Evolutionary conservation across 2,113 vertebrate species (phyloP).

Genomic region (Tamias sibiricus): DNA sequence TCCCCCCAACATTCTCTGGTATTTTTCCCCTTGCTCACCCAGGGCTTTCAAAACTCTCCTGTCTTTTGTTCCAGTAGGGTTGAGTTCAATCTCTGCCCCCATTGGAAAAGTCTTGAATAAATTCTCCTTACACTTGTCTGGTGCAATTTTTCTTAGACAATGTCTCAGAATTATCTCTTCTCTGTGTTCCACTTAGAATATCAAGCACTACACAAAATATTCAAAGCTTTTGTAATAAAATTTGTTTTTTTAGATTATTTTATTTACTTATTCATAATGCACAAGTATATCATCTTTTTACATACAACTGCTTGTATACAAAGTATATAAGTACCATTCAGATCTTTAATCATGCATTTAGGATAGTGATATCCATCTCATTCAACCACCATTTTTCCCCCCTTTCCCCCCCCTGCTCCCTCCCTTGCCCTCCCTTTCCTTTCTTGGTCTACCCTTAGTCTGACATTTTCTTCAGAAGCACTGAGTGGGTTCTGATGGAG

Average conservation of each 20-base stretch:
- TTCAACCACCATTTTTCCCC: too few species aligned
- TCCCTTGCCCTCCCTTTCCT: too few species aligned
- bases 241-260: too few species aligned
- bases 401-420: too few species aligned
- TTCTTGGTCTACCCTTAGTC: not conserved
- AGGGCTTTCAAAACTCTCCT: not conserved
- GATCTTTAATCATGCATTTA: too few species aligned
- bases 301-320: too few species aligned
- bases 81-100: not conserved
- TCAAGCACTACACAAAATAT: not conserved
- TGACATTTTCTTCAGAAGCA: not conserved
- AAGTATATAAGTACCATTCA: too few species aligned
- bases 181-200: conserved; percentile 21
- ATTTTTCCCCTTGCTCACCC: not conserved
- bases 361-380: too few species aligned
- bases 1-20: not conserved
- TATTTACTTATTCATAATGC: too few species aligned
- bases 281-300: too few species aligned
- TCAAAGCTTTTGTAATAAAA: not conserved
- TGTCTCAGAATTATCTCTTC: not conserved
- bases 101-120: not conserved
- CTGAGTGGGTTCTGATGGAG: too few species aligned
- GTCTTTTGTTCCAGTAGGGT: not conserved
- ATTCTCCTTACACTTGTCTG: not conserved
- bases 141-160: not conserved